These are phyloP conservation scores for Beris morrisii DNA, from an alignment of 2,888 invertebrate genomes.

Conservation along the genomic window DNA sequence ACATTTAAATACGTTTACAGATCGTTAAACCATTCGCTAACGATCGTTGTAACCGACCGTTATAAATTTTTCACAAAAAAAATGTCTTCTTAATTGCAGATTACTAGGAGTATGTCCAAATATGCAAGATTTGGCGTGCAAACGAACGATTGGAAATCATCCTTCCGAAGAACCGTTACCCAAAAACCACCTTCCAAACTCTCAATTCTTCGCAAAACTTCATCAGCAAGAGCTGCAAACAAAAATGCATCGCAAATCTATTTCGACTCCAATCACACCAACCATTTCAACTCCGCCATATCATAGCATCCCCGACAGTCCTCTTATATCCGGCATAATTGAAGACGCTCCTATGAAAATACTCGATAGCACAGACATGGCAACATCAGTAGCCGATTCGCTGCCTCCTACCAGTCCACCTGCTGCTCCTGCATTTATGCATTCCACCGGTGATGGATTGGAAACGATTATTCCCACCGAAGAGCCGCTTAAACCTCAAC, in stretches of 20 bases:
- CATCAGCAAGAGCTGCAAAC: constrained; percentile 54
- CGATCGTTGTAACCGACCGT: too few species aligned
- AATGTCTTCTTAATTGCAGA: constrained; percentile 40
- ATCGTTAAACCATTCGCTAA: too few species aligned
- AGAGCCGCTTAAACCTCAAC: constrained; percentile 46
- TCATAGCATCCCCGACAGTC: constrained; percentile 1
- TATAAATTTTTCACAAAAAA: too few species aligned
- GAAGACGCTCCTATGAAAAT: background rate
- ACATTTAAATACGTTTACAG: too few species aligned
- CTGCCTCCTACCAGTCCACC: background rate
- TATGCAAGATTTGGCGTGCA: constrained; percentile 82
- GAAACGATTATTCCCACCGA: background rate
- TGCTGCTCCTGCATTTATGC: constrained; percentile 42
- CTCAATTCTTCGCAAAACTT: constrained; percentile 56
- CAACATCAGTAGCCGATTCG: background rate
- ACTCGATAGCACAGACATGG: background rate
- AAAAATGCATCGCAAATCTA: constrained; percentile 45
- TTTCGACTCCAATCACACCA: constrained; percentile 10
- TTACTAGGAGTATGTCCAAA: constrained; percentile 77
- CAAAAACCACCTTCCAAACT: constrained; percentile 55
- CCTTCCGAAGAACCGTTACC: constrained; percentile 53
- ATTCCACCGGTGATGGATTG: constrained; percentile 42
- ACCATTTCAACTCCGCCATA: constrained; percentile 8
- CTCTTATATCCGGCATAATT: background rate
- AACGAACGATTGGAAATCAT: constrained; percentile 67